A percentile compares a stretch with the other conserved stretches of the same genome.
Evolutionary conservation across 2,888 invertebrate species (phyloP).

Genomic region (Latheticus oryzae): DNA sequence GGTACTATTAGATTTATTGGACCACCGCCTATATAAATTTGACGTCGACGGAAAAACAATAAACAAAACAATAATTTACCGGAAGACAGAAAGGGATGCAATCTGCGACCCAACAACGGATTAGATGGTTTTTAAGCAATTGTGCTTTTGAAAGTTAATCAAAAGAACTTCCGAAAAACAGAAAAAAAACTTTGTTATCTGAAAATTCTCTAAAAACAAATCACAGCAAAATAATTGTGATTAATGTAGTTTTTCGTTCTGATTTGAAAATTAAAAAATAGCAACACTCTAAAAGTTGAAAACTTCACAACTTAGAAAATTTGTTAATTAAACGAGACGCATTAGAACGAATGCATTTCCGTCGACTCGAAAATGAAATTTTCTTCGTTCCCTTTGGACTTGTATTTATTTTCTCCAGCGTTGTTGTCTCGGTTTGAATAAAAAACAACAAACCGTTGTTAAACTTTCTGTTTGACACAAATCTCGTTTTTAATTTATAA

Average conservation of each 20-base stretch:
- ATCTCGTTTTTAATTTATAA: conserved; percentile 37
- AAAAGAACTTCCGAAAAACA: no score
- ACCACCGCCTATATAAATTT: conserved; percentile 34
- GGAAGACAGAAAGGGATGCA: conserved; percentile 14
- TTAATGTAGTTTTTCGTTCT: no score
- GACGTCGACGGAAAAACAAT: conserved; percentile 32
- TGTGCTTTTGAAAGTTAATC: no score
- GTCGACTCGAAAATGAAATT: conserved; percentile 26
- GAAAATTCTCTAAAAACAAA: no score
- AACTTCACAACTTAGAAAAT: not conserved
- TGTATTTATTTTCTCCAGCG: conserved; percentile 16
- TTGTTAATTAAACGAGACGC: conserved; percentile 9
- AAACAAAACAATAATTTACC: conserved; percentile 35
- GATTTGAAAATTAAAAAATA: no score
- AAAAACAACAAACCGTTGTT: conserved; percentile 30
- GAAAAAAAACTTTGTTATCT: no score
- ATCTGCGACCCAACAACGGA: conserved; percentile 12
- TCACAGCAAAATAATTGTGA: no score
- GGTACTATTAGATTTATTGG: conserved; percentile 32
- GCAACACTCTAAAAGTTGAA: not conserved
- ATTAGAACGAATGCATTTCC: not conserved
- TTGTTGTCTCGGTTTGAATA: conserved; percentile 6
- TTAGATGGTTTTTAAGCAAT: conserved; percentile 14
- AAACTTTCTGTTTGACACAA: conserved; percentile 38
- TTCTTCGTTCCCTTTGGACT: conserved; percentile 7